Base-by-base conservation (phyloP, 2,113 vertebrate genomes). In the Shinisaurus crocodilurus region DNA sequence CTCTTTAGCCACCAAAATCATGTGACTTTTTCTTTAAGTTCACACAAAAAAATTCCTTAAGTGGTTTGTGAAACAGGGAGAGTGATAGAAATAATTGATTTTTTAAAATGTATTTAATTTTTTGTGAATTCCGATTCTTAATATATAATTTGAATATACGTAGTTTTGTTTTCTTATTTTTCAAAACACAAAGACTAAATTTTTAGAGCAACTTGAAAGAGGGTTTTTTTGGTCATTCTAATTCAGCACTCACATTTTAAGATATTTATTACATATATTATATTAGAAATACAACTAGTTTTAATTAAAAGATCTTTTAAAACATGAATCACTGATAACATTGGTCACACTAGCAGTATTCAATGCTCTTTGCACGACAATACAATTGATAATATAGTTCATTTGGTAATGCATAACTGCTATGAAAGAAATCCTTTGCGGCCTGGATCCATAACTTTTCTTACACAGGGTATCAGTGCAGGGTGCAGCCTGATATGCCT, bases 1-100 rank as follows among this genome's bases (percentile, higher is more conserved):
- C 95, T 95, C 95, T 92, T 92, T 95, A 96, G 92, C 84, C 93
- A 95, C 93, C 95, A 94, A 69, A 95, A 96, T 95, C 90, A 95
- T 88, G 89, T 86, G 63, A 89, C 77, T 86, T 92, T 85, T 34
- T n/a, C 79, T 32, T 67, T 4, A n/a, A 72, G 3, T 65, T 57
- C 82, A 57, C 34, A 15, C 48, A 48, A 45, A 48, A 6, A 82
- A 20, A 81, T 45, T 25, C 15, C 34, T 9, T n/a, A n/a, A 37
- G 25, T 43, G 37, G 37, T 54, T 74, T 65, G 15, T 16, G 8
- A 85, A 74, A 63, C 60, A 63, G 2, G 20, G 16, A 32, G 12
- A 20, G 27, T 40, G 15, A 45, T 37, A 65, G 18, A 13, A 65
- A 34, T 25, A 25, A 32, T 1, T 63, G 70, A 16, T 7, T n/a